A percentile compares a stretch with the other conserved stretches of the same genome.
Evolutionary conservation across 2,113 vertebrate species (phyloP).

Genomic region (Orcinus orca): DNA sequence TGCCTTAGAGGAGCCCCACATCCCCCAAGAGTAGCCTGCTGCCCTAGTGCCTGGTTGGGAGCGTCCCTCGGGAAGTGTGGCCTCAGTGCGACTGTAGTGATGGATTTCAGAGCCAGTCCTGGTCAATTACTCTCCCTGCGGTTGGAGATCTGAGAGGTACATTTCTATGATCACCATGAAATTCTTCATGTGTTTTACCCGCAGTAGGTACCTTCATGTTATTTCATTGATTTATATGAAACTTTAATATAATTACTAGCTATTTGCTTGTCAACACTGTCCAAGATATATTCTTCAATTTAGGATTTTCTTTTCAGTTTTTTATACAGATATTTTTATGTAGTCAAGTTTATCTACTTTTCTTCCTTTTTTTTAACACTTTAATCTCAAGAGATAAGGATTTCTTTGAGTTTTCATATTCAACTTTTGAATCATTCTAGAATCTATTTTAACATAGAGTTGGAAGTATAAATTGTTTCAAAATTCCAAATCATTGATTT

Average conservation of each 20-base stretch:
- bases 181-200: not conserved
- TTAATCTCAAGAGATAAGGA: not conserved
- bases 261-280: not conserved
- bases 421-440: not conserved
- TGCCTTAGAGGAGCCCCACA: not conserved
- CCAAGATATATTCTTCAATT: not conserved
- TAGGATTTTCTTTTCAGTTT: not conserved
- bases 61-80: not conserved
- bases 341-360: not conserved
- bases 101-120: too few relatives aligned
- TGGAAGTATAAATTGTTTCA: not conserved
- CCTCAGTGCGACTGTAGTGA: accelerated
- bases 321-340: not conserved
- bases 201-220: accelerated
- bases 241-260: not conserved
- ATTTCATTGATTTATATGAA: not conserved
- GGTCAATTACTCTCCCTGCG: accelerated
- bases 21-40: not conserved
- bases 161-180: not conserved
- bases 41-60: too few relatives aligned
- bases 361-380: not conserved
- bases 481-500: not conserved
- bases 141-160: not conserved
- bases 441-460: not conserved
- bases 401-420: not conserved